These are phyloP conservation scores for Promerops cafer DNA, from an alignment of 2,113 vertebrate species.

Conservation along the genomic window DNA sequence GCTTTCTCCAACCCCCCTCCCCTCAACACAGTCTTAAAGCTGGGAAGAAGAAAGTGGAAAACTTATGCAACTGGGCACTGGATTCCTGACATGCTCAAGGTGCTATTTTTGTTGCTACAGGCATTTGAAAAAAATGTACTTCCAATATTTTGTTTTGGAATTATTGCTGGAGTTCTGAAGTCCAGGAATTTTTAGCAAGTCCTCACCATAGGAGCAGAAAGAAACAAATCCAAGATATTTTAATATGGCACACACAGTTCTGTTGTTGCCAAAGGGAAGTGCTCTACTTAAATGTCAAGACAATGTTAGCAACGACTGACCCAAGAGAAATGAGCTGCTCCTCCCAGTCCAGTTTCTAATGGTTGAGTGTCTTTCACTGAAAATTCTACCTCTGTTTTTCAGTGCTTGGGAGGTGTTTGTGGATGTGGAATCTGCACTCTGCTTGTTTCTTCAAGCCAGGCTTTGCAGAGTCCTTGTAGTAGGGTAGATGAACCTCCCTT, in stretches of 20 bases:
- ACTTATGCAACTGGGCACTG: neutral
- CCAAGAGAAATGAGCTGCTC: neutral
- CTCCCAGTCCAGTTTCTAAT: neutral
- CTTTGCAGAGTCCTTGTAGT: neutral
- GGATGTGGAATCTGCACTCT: neutral
- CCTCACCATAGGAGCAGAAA: conserved; percentile 51
- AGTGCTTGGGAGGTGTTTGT: neutral
- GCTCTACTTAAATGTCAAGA: conserved; percentile 24
- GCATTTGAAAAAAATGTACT: conserved; percentile 53
- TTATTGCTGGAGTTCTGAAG: conserved; percentile 55
- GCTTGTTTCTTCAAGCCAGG: neutral
- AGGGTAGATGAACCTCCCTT: neutral
- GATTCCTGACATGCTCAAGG: conserved; percentile 49
- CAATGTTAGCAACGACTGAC: neutral
- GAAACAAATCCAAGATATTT: conserved; percentile 48
- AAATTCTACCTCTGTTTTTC: neutral
- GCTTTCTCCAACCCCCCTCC: neutral
- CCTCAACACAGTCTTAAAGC: neutral
- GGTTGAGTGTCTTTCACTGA: neutral
- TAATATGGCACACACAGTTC: conserved; percentile 23
- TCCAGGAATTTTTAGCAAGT: conserved; percentile 61
- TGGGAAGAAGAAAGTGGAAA: conserved; percentile 20
- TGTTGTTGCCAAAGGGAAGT: conserved; percentile 30
- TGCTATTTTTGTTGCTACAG: conserved; percentile 55
- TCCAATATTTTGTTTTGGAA: conserved; percentile 59